phyloP scores from a whole-genome alignment of 2,888 invertebrate species.

The Odontomyia ornata region DNA sequence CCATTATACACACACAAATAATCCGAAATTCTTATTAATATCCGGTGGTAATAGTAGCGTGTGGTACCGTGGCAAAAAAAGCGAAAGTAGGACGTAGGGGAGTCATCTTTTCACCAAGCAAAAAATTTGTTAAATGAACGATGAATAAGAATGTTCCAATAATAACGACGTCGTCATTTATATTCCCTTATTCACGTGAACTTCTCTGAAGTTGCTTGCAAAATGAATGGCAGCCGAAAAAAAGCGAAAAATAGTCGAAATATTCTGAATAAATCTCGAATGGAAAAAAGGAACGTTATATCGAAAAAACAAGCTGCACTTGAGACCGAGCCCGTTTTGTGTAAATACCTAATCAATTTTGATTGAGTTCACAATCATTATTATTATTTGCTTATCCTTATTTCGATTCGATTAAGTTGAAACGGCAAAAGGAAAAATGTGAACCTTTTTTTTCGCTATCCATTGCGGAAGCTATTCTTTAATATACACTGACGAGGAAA shows the following conservation, averaged over 20 bases:
- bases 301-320: background rate
- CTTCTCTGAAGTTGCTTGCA: background rate
- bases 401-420: constrained; percentile 24
- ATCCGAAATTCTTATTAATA: background rate
- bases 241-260: background rate
- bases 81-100: background rate
- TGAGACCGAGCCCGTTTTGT: background rate
- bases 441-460: background rate
- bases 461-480: background rate
- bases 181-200: background rate
- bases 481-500: background rate
- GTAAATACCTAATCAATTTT: constrained; percentile 41
- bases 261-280: background rate
- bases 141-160: constrained; percentile 31
- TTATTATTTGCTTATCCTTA: constrained; percentile 41
- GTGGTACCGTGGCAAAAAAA: background rate
- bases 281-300: background rate
- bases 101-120: background rate
- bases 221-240: background rate
- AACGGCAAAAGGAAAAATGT: background rate
- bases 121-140: constrained; percentile 34
- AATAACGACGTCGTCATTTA: constrained; percentile 22
- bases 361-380: constrained; percentile 42
- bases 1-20: no score
- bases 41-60: background rate